A percentile compares a stretch with the other conserved stretches of the same genome.
Evolutionary conservation across 92 coral and sea anemone species (phyloP).

Genomic region (Parazoanthus swiftii): DNA sequence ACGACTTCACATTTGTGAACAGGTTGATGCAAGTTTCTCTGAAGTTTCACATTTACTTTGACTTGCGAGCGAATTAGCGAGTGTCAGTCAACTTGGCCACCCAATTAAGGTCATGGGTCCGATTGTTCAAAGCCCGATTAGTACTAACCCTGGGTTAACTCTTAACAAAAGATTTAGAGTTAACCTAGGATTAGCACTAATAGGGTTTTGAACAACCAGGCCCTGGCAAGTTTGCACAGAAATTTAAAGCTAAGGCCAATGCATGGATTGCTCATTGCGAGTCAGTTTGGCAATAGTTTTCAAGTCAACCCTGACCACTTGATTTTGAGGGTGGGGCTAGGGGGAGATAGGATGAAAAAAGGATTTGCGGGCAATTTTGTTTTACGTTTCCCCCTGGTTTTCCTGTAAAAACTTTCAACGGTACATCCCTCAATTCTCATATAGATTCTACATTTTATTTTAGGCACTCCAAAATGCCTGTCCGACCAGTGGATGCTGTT

Average conservation of each 20-base stretch:
- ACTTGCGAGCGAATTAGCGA: background rate
- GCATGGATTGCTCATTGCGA: background rate
- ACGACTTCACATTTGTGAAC: background rate
- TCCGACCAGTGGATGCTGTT: slow-evolving; percentile 78
- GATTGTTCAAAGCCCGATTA: too few relatives aligned
- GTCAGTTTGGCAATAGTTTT: too few relatives aligned
- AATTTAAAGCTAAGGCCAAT: too few relatives aligned
- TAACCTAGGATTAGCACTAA: too few relatives aligned
- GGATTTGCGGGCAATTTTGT: too few relatives aligned
- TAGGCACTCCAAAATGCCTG: slow-evolving; percentile 77
- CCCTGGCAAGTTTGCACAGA: background rate
- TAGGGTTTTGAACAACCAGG: background rate
- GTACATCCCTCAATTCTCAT: background rate
- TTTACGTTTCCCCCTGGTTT: background rate
- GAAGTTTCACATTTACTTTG: background rate
- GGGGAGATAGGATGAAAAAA: too few relatives aligned
- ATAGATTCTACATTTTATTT: background rate
- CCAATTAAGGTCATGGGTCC: background rate
- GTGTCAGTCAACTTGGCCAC: background rate
- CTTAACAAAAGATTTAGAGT: too few relatives aligned
- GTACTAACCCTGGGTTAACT: too few relatives aligned
- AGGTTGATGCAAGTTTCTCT: background rate
- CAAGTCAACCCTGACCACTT: too few relatives aligned
- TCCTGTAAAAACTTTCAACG: background rate
- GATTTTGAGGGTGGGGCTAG: background rate